Base-by-base conservation (phyloP, 2,888 invertebrate genomes). In the Linhomoeus sp. region DNA sequence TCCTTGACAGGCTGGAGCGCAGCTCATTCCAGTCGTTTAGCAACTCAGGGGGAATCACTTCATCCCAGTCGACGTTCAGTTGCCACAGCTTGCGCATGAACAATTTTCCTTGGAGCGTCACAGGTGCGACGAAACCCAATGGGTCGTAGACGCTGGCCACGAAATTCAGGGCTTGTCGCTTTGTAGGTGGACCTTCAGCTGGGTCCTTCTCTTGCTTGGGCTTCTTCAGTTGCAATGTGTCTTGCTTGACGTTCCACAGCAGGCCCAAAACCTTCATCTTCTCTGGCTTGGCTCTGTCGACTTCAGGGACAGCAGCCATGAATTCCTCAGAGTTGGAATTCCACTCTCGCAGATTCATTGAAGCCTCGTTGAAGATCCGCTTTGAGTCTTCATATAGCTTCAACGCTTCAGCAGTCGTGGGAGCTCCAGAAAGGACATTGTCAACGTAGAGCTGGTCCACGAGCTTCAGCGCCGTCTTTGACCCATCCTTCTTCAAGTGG, bases 141-240 rank as follows among this genome's bases (percentile, higher is more conserved):
- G 61, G 58, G 47, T 61, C 58, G 46, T 54, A 61, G 1, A 60
- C 12, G 1, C 50, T 50, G 47, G 56, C 58, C 2, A 57, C 45
- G n/a, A 52, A 25, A 9, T 44, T 49, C 7, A 56, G 43, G 24
- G 55, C 29, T 25, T 53, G 49, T 20, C 58, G 39, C 46, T 61
- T 61, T 1, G 58, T 60, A 9, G 19, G n/a, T 17, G 17, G 9
- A n/a, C 5, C 37, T 5, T 37, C 33, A 33, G 33, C 33, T 15
- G 15, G 12, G 33, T 12, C n/a, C n/a, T 29, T 29, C 12, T 12
- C 12, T 29, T 29, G 37, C 9, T 37, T 37, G n/a, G 37, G 37
- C 17, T 3, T 5, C 19, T 5, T 7, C 17, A 37, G 17, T 3
- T n/a, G n/a, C 37, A 37, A n/a, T n/a, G 17, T 15, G 37, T 37